A percentile compares a stretch with the other conserved stretches of the same genome.
These are phyloP conservation scores for Podarcis raffonei DNA, from an alignment of 2,113 vertebrate genomes.

Conservation along the genomic window DNA sequence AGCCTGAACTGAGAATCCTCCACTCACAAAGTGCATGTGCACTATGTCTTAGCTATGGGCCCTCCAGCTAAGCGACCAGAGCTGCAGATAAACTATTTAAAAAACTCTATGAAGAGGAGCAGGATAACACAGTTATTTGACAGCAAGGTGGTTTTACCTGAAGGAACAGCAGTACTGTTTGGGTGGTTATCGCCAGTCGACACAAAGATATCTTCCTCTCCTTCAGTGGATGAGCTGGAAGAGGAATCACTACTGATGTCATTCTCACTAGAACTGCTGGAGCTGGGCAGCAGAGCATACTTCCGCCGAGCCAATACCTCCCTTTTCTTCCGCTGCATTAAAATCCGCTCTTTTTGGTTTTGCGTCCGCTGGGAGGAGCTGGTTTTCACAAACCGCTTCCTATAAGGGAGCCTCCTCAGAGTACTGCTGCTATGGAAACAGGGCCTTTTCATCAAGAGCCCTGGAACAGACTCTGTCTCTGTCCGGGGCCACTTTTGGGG, in stretches of 20 bases:
- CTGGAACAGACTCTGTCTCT: slow-evolving; percentile 86
- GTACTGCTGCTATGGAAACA: slow-evolving; percentile 83
- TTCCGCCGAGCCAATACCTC: slow-evolving; percentile 92
- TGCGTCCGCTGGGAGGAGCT: slow-evolving; percentile 88
- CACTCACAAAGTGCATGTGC: background rate
- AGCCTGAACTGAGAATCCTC: background rate
- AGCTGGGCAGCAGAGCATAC: slow-evolving; percentile 91
- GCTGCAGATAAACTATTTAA: accelerated
- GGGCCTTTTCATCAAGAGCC: slow-evolving; percentile 88
- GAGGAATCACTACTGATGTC: slow-evolving; percentile 92
- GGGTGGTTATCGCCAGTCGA: slow-evolving; percentile 88
- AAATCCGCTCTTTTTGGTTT: slow-evolving; percentile 93
- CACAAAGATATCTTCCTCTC: slow-evolving; percentile 93
- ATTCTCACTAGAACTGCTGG: slow-evolving; percentile 94
- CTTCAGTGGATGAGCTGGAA: slow-evolving; percentile 92
- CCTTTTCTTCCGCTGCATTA: slow-evolving; percentile 94
- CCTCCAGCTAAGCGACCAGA: background rate
- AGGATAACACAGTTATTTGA: background rate
- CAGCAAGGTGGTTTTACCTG: slow-evolving; percentile 80
- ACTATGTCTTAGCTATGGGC: background rate
- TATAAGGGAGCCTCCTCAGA: slow-evolving; percentile 82
- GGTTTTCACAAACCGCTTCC: slow-evolving; percentile 92
- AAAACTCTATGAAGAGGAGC: background rate
- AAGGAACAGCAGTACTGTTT: slow-evolving; percentile 84
- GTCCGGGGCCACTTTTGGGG: slow-evolving; percentile 92